Evolutionary conservation across 2,797 vertebrate species (phyloP).

Genomic region (Pantherophis alleghaniensis): DNA sequence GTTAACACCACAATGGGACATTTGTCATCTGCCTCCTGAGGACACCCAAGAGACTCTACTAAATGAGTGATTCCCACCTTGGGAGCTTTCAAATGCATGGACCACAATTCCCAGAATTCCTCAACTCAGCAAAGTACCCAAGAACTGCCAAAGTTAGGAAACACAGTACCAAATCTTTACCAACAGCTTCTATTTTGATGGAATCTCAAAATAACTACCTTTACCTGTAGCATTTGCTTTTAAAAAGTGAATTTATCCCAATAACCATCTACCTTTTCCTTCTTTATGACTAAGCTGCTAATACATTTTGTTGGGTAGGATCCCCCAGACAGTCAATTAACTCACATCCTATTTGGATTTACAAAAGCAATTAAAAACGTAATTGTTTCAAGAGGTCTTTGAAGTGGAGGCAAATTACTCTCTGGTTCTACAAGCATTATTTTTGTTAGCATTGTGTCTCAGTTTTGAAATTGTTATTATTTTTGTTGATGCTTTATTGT

Average conservation of each 20-base stretch:
- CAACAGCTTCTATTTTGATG: not conserved
- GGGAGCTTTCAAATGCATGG: not conserved
- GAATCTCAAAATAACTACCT: not conserved
- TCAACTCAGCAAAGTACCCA: not conserved
- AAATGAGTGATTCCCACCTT: not conserved
- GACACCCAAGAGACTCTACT: not conserved
- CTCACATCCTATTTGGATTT: not conserved
- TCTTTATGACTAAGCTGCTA: not conserved
- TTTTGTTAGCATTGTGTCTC: not conserved
- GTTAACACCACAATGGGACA: not conserved
- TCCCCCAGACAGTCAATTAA: not conserved
- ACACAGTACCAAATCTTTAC: not conserved
- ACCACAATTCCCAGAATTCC: not conserved
- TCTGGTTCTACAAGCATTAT: not conserved
- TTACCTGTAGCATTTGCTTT: not conserved
- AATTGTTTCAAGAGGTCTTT: not conserved
- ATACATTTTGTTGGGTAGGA: not conserved
- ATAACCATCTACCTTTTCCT: not conserved
- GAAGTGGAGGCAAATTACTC: not conserved
- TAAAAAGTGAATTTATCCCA: not conserved
- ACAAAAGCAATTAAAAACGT: not conserved
- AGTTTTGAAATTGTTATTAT: not conserved
- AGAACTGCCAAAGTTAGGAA: not conserved
- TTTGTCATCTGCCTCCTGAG: not conserved
- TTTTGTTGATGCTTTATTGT: not conserved